Evolutionary conservation across 2,797 vertebrate species (phyloP).

Genomic region (Rhabdophis nuchalis): DNA sequence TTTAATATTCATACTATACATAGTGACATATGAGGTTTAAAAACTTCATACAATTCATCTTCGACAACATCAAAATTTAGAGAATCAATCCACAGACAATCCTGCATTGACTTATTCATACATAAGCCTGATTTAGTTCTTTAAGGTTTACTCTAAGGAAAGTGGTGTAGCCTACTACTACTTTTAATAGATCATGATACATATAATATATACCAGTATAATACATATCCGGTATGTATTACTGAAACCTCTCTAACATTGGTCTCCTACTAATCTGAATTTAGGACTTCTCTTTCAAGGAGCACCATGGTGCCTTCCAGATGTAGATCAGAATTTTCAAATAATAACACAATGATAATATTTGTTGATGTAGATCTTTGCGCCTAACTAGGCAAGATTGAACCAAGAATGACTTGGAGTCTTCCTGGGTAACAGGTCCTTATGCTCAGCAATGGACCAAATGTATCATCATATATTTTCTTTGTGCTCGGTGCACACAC

Average conservation of each 20-base stretch:
- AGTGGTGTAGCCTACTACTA: background rate
- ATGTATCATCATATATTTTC: background rate
- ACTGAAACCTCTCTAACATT: background rate
- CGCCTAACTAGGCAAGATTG: background rate
- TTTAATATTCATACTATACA: background rate
- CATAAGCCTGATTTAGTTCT: background rate
- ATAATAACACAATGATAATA: background rate
- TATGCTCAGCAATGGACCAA: background rate
- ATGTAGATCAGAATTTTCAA: background rate
- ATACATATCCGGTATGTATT: background rate
- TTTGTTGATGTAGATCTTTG: background rate
- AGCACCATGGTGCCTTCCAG: background rate
- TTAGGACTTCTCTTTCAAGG: background rate
- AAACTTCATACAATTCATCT: background rate
- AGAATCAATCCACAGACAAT: background rate
- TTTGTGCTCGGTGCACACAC: background rate
- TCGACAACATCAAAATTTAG: background rate
- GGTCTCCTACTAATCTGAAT: background rate
- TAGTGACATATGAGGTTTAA: background rate
- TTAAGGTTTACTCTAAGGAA: background rate
- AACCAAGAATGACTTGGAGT: background rate
- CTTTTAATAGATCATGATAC: background rate
- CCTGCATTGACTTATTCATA: background rate
- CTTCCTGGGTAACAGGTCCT: background rate
- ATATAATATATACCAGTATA: no score